Evolutionary conservation across 2,797 vertebrate species (phyloP).

Genomic region (Macropus fuliginosus): DNA sequence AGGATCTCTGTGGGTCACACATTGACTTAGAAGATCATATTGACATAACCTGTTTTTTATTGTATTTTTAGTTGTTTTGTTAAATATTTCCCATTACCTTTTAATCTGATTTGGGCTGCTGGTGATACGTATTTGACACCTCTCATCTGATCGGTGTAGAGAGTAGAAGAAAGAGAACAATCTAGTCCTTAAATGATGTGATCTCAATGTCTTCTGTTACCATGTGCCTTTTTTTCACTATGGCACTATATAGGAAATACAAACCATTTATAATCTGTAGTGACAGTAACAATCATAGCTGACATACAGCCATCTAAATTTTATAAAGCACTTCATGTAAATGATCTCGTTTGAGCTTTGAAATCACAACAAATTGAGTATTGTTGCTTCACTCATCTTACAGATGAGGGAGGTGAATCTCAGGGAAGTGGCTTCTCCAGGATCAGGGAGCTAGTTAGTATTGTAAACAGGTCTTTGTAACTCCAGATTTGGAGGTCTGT

Average conservation of each 20-base stretch:
- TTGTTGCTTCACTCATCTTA: background rate
- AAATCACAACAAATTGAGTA: background rate
- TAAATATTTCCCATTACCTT: background rate
- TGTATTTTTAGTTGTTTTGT: background rate
- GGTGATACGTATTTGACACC: background rate
- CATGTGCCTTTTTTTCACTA: background rate
- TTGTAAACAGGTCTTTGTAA: background rate
- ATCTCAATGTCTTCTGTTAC: background rate
- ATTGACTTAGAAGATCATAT: background rate
- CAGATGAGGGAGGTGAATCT: background rate
- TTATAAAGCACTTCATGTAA: background rate
- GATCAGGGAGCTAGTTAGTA: background rate
- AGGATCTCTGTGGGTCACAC: background rate
- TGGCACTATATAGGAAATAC: too few relatives aligned
- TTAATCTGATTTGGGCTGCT: background rate
- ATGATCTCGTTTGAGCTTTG: background rate
- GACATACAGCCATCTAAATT: background rate
- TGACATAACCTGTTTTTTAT: background rate
- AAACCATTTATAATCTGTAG: too few relatives aligned
- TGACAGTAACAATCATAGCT: too few relatives aligned
- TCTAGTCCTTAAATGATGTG: background rate
- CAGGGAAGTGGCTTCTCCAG: background rate
- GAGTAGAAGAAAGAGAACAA: background rate
- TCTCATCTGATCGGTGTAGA: background rate
- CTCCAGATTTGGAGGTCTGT: too few relatives aligned